Conservation (phyloP, 2,888 invertebrate genomes). For the Nemurella pictetii region DNA sequence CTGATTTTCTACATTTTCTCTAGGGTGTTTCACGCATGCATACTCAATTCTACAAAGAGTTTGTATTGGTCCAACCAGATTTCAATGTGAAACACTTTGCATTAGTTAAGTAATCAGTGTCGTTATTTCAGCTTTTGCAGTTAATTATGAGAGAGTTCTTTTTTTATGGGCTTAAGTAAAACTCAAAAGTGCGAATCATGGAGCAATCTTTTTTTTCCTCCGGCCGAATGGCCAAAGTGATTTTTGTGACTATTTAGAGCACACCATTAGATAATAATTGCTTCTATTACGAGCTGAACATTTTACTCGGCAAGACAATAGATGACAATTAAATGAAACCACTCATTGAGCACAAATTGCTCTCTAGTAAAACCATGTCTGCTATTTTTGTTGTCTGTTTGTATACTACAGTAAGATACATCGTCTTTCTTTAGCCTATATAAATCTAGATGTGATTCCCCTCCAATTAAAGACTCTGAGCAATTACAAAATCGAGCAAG, state of each 20-base stretch:
- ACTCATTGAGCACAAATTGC: conserved; percentile 30
- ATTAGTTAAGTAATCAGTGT: not conserved
- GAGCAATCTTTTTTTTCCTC: not conserved
- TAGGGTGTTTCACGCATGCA: no score
- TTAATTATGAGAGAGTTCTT: not conserved
- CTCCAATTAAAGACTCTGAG: conserved; percentile 28
- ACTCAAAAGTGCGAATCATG: not conserved
- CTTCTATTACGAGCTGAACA: conserved; percentile 29
- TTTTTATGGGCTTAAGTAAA: not conserved
- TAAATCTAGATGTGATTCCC: conserved; percentile 31
- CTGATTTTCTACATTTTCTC: no score
- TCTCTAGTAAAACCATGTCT: conserved; percentile 19
- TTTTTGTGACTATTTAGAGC: conserved; percentile 23
- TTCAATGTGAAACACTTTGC: not conserved
- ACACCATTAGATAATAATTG: conserved; percentile 31
- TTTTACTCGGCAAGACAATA: conserved; percentile 28
- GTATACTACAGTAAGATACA: not conserved
- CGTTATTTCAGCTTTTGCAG: not conserved
- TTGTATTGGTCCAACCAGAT: not conserved
- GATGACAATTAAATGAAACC: conserved; percentile 31
- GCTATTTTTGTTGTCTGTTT: conserved; percentile 25
- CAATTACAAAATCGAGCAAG: conserved; percentile 30
- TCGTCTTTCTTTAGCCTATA: conserved; percentile 29
- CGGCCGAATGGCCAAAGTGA: conserved; percentile 13
- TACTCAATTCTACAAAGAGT: no score